phyloP scores from a whole-genome alignment of 2,888 invertebrate genomes.

The Polydesmus complanatus region DNA sequence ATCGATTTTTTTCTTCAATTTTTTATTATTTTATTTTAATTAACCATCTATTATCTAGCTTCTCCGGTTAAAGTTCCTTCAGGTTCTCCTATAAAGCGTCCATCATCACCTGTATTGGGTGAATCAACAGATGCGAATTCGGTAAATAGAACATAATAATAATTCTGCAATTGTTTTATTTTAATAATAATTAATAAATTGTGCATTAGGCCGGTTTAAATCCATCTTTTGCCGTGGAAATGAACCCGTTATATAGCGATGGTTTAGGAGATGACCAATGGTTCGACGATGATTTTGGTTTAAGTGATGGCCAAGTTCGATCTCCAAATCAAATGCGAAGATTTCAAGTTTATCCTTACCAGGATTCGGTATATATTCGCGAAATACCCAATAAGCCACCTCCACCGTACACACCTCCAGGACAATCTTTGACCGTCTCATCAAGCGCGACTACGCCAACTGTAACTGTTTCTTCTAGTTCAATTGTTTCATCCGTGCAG shows the following conservation, averaged over 20 bases:
- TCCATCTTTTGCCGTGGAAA: neutral
- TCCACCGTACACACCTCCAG: constrained; percentile 56
- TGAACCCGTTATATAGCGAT: constrained; percentile 22
- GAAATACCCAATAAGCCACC: constrained; percentile 62
- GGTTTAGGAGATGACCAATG: constrained; percentile 23
- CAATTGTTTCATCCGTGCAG: neutral
- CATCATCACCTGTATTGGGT: constrained; percentile 15
- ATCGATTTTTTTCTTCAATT: no score
- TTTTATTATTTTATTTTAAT: no score
- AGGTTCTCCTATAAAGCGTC: neutral
- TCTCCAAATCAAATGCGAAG: constrained; percentile 39
- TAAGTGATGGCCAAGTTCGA: constrained; percentile 21
- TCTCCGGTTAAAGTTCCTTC: neutral
- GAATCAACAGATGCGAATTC: neutral
- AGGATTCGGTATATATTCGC: constrained; percentile 40
- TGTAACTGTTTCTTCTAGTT: neutral
- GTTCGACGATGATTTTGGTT: constrained; percentile 32
- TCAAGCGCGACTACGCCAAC: neutral
- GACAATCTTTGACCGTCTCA: neutral
- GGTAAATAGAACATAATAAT: neutral
- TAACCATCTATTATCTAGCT: no score
- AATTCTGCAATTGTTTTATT: neutral
- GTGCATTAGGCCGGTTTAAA: constrained; percentile 8
- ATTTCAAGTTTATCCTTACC: constrained; percentile 18
- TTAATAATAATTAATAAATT: no score